phyloP scores from a whole-genome alignment of 2,797 vertebrate species.

The Silurus lanzhouensis region DNA sequence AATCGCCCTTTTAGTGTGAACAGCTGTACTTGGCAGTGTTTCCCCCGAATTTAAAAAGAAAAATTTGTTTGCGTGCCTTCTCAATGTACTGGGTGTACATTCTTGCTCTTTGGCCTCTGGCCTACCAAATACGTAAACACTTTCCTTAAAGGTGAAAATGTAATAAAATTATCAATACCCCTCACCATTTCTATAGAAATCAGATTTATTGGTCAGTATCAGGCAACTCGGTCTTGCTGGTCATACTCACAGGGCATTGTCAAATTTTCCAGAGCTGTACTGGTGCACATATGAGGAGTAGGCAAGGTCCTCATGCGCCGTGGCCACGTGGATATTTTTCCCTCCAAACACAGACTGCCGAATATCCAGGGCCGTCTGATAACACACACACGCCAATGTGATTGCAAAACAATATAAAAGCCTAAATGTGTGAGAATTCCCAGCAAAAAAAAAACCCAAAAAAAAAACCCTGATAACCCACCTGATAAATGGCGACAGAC shows the following conservation, averaged over 20 bases:
- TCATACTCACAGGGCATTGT: constrained; percentile 94
- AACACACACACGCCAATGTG: constrained; percentile 4
- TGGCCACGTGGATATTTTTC: constrained; percentile 98
- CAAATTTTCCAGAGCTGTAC: constrained; percentile 99
- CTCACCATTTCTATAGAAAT: not conserved
- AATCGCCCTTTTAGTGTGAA: not conserved
- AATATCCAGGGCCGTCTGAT: constrained; percentile 94
- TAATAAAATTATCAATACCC: not conserved
- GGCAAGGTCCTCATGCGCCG: constrained; percentile 96
- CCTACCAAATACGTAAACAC: constrained; percentile 14
- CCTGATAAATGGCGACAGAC: constrained; percentile 98
- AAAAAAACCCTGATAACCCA: constrained; percentile 59
- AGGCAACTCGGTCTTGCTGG: not conserved
- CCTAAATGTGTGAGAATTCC: not conserved
- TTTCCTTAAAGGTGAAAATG: not conserved
- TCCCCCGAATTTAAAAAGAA: not conserved
- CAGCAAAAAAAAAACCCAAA: too few species aligned
- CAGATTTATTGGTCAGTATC: not conserved
- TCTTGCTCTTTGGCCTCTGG: constrained; percentile 22
- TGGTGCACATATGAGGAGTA: constrained; percentile 99
- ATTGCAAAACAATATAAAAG: not conserved
- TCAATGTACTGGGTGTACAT: constrained; percentile 19
- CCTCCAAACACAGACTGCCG: constrained; percentile 98
- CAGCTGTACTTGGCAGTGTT: not conserved
- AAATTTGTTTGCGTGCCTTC: constrained; percentile 26